A percentile compares a stretch with the other conserved stretches of the same genome.
Conservation (phyloP, 2,797 vertebrate species). For the Pangasius larnaudii region DNA sequence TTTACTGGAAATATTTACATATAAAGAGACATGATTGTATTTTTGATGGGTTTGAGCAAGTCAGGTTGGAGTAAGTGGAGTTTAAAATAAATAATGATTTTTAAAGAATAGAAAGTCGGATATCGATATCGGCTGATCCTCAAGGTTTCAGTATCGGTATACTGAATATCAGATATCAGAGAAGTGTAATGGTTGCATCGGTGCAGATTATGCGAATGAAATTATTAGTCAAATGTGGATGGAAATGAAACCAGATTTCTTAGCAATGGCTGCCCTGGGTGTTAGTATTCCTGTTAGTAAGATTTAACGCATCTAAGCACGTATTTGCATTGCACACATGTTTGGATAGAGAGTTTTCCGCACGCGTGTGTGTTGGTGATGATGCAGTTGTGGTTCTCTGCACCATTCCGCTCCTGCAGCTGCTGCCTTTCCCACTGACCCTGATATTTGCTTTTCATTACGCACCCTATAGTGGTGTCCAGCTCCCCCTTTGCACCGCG, state of each 20-base stretch:
- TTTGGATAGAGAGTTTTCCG: neutral
- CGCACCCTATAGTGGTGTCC: conserved; percentile 46
- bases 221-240: neutral
- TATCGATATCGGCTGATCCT: neutral
- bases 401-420: conserved; percentile 11
- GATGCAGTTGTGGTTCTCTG: conserved; percentile 9
- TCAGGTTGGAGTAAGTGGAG: neutral
- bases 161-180: neutral
- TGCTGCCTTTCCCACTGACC: conserved; percentile 38
- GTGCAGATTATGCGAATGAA: neutral
- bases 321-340: neutral
- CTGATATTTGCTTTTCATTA: conserved; percentile 64
- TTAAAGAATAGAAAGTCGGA: neutral
- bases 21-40: neutral
- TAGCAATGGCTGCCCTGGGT: neutral
- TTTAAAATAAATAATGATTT: neutral
- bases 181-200: neutral
- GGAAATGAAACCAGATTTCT: neutral
- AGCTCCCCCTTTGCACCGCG: conserved; percentile 53
- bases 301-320: neutral
- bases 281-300: neutral
- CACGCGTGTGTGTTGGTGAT: neutral
- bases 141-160: neutral
- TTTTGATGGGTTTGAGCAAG: neutral
- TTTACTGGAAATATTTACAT: too few relatives aligned